A percentile compares a stretch with the other conserved stretches of the same genome.
Conservation (phyloP, 1,140 invertebrate species). For the Eumeta japonica region DNA sequence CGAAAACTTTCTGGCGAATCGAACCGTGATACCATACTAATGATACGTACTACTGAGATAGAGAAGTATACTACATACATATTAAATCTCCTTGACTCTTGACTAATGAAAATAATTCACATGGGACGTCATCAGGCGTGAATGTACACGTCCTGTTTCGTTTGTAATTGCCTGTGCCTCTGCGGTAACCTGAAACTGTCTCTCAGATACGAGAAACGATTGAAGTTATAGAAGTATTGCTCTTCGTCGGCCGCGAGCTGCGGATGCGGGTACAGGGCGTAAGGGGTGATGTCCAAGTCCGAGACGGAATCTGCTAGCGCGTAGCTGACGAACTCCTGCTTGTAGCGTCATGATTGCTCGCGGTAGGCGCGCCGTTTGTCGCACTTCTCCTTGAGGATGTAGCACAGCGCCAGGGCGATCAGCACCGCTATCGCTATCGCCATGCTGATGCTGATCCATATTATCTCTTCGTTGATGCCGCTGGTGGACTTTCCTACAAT, state of each 20-base stretch:
- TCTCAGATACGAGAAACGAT: slow-evolving; percentile 43
- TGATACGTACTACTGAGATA: too few species aligned
- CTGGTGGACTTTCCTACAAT: slow-evolving; percentile 70
- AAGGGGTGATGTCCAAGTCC: slow-evolving; percentile 20
- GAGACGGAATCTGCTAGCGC: slow-evolving; percentile 42
- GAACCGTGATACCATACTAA: too few species aligned
- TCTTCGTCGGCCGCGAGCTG: slow-evolving; percentile 47
- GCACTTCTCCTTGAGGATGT: slow-evolving; percentile 76
- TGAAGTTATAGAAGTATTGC: slow-evolving; percentile 50
- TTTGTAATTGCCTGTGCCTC: too few species aligned
- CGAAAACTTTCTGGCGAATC: too few species aligned
- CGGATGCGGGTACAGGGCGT: slow-evolving; percentile 47
- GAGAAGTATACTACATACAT: too few species aligned
- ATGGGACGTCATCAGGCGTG: too few species aligned
- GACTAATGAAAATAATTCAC: too few species aligned
- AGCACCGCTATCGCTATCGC: slow-evolving; percentile 77
- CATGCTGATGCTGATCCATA: slow-evolving; percentile 84
- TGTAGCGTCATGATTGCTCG: slow-evolving; percentile 66
- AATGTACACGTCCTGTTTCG: too few species aligned
- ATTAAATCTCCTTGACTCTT: too few species aligned
- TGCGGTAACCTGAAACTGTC: slow-evolving; percentile 43
- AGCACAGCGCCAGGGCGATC: slow-evolving; percentile 77
- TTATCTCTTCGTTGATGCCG: slow-evolving; percentile 82
- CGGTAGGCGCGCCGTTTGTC: slow-evolving; percentile 71
- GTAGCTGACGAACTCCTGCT: slow-evolving; percentile 47